Base-by-base conservation (phyloP, 1,140 invertebrate genomes). In the Drusus annulatus region DNA sequence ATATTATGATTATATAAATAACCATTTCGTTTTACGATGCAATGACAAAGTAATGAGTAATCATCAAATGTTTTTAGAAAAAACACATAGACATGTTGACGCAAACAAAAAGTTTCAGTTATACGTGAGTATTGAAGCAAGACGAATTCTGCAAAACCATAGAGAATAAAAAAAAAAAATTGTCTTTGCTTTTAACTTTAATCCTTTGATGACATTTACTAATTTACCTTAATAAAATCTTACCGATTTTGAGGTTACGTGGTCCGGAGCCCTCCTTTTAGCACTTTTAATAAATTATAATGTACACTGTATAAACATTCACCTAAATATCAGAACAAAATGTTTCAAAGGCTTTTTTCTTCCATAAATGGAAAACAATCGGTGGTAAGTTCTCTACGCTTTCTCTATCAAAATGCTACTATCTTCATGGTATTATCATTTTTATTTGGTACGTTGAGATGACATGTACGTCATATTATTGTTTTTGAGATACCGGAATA, bases 261-360 rank as follows among this genome's bases (percentile, higher is more conserved):
- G 16, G 2, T 10, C 36, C 17, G 8, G 19, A 71, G 16, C 2
- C 3, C 28, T 65, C 15, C n/a, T 28, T 31, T 65, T 7, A 17
- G 2, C 62, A 28, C 28, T 65, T 65, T 65, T 36, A n/a, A n/a
- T 31, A 31, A 16, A 17, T 65, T 63, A 23, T 10, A 68, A 68
- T 16, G 16, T 17, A 63, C 6, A 23, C 6, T n/a, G 8, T n/a
- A 15, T 65, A 65, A 65, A 17, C 28, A n/a, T 13, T 16, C 8
- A 23, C 23, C 2, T 23, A 28, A 28, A 69, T 69, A 69, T 74
- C 25, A 56, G n/a, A 21, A 50, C 36, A 78, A 68, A 69, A 78
- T 78, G 76, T 69, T 78, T 5, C 69, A 58, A 56, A 78, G 45
- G 31, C n/a, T 71, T 15, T 71, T 78, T 56, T 17, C 65, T 28